These are phyloP conservation scores for Athalia circularis DNA, from an alignment of 2,888 invertebrate species.

Conservation along the genomic window DNA sequence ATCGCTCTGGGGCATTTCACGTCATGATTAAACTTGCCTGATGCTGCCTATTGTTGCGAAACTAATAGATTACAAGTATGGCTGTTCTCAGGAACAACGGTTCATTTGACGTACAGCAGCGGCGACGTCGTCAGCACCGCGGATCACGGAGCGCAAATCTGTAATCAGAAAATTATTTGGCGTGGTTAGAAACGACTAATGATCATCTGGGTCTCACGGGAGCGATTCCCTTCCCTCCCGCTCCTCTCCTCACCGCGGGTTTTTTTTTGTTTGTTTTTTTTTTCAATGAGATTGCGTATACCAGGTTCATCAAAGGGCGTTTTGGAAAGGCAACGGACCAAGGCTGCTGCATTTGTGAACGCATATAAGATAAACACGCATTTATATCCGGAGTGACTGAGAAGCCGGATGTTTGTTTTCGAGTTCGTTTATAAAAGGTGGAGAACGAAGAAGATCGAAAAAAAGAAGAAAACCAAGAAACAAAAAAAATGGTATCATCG, in stretches of 20 bases:
- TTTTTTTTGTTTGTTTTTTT: too few relatives aligned
- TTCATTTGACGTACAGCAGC: background rate
- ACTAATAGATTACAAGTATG: background rate
- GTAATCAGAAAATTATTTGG: slow-evolving; percentile 11
- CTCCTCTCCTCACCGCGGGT: too few relatives aligned
- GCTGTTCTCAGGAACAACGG: background rate
- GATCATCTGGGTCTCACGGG: too few relatives aligned
- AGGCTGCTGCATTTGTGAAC: too few relatives aligned
- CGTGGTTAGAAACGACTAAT: background rate
- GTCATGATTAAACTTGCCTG: slow-evolving; percentile 22
- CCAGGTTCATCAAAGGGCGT: too few relatives aligned
- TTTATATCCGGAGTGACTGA: background rate
- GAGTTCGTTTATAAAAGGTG: slow-evolving; percentile 13
- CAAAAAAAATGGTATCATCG: background rate
- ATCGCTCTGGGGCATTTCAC: slow-evolving; percentile 36
- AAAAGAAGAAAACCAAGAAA: background rate
- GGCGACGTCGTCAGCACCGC: background rate
- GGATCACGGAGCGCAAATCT: slow-evolving; percentile 21
- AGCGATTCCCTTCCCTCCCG: too few relatives aligned
- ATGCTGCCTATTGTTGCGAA: slow-evolving; percentile 7
- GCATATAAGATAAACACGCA: background rate
- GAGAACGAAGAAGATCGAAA: background rate
- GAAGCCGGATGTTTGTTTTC: background rate
- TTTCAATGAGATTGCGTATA: too few relatives aligned
- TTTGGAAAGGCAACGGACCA: too few relatives aligned